Evolutionary conservation across 2,888 invertebrate genomes (phyloP).

Genomic region (Xylota segnis): DNA sequence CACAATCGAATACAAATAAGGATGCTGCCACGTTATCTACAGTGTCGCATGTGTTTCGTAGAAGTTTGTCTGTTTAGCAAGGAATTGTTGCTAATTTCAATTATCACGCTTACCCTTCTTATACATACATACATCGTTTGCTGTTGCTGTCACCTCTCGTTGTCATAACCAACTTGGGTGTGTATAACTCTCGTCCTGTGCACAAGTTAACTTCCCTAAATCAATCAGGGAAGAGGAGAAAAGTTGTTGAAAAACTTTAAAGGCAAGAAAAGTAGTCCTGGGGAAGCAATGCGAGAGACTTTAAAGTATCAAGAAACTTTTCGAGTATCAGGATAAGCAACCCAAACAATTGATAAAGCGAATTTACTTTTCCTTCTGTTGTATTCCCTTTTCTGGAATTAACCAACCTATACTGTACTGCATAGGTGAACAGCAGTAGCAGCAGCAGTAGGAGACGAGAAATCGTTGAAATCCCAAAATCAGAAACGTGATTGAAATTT

Average conservation of each 20-base stretch:
- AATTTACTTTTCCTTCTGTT: conserved; percentile 12
- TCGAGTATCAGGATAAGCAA: conserved; percentile 41
- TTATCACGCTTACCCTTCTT: conserved; percentile 35
- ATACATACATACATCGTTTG: conserved; percentile 2
- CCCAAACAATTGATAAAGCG: conserved; percentile 46
- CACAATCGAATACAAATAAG: conserved; percentile 40
- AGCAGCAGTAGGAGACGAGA: conserved; percentile 16
- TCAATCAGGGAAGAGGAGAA: conserved; percentile 43
- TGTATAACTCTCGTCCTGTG: too few species aligned
- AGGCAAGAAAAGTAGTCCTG: not conserved
- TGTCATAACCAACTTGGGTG: conserved; percentile 46
- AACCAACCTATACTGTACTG: not conserved
- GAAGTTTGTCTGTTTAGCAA: not conserved
- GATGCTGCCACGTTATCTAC: not conserved
- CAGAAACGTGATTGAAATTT: conserved; percentile 73
- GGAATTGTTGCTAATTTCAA: conserved; percentile 34
- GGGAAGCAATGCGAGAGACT: conserved; percentile 19
- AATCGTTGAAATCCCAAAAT: conserved; percentile 56
- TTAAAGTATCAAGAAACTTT: conserved; percentile 37
- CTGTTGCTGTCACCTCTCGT: conserved; percentile 29
- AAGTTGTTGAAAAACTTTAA: conserved; percentile 33
- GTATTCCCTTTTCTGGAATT: conserved; percentile 33
- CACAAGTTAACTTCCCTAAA: conserved; percentile 16
- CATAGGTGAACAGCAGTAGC: conserved; percentile 9
- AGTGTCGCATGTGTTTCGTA: not conserved